A percentile compares a stretch with the other conserved stretches of the same genome.
These are phyloP conservation scores for Gorsachius goisagi DNA, from an alignment of 2,113 vertebrate genomes.

Conservation along the genomic window DNA sequence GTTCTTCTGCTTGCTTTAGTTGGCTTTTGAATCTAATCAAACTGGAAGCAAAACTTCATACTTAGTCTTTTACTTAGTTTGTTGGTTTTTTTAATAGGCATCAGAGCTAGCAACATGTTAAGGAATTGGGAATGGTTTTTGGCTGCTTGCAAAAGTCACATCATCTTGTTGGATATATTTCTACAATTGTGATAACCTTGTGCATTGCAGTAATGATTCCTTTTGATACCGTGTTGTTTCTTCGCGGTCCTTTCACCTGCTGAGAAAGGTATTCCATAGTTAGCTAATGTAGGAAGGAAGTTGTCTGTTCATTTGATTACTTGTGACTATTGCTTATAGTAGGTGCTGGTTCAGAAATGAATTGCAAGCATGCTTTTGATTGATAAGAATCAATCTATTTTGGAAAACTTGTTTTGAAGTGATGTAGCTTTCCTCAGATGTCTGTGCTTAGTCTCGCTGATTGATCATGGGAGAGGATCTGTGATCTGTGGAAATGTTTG, in stretches of 20 bases:
- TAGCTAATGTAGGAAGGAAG: background rate
- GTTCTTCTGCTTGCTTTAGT: background rate
- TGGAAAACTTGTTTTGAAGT: background rate
- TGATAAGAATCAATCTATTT: background rate
- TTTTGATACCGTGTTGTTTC: background rate
- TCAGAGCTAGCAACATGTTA: background rate
- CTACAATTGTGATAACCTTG: background rate
- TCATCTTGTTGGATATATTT: background rate
- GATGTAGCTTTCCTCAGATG: background rate
- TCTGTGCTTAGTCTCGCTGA: background rate
- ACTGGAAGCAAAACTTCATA: background rate
- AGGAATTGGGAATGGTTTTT: background rate
- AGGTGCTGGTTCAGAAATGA: background rate
- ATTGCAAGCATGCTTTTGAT: background rate
- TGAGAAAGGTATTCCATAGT: background rate
- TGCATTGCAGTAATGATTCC: rapidly evolving
- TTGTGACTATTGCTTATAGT: background rate
- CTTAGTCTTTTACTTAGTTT: background rate
- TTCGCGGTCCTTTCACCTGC: background rate
- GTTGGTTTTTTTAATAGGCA: background rate
- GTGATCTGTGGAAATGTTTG: background rate
- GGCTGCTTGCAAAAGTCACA: background rate
- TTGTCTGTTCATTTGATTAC: background rate
- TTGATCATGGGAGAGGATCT: background rate
- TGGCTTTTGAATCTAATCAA: background rate